Percentiles rank a stretch among this genome's conserved stretches.
These are phyloP conservation scores for Danio kyathit DNA, from an alignment of 2,797 vertebrate species.

Conservation along the genomic window DNA sequence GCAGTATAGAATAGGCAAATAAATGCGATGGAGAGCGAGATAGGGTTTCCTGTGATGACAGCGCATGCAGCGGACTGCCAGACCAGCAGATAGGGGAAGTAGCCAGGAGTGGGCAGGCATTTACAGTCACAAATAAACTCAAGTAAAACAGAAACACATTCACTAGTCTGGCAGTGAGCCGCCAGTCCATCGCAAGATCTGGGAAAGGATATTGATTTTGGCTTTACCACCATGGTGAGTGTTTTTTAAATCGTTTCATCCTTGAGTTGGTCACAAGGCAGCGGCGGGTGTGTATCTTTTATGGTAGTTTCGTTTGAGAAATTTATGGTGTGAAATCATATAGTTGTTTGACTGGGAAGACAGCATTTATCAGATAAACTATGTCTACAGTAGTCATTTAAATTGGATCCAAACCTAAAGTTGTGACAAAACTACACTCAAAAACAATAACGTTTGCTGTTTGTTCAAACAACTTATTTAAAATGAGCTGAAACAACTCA, in stretches of 20 bases:
- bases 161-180: slow-evolving; percentile 11
- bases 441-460: too few relatives aligned
- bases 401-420: too few relatives aligned
- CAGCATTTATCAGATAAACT: background rate
- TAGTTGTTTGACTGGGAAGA: background rate
- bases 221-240: slow-evolving; percentile 50
- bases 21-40: slow-evolving; percentile 66
- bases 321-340: background rate
- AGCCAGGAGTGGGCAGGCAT: slow-evolving; percentile 32
- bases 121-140: slow-evolving; percentile 28
- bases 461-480: too few relatives aligned
- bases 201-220: background rate
- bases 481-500: too few relatives aligned
- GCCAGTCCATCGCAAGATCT: slow-evolving; percentile 25
- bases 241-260: background rate
- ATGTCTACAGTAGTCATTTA: too few relatives aligned
- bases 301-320: background rate
- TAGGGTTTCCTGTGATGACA: slow-evolving; percentile 63
- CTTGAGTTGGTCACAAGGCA: background rate
- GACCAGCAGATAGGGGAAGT: slow-evolving; percentile 59
- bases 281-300: background rate
- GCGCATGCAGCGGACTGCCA: slow-evolving; percentile 15
- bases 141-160: slow-evolving; percentile 44
- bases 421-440: too few relatives aligned
- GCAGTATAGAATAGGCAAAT: slow-evolving; percentile 77